Percentiles rank a stretch among this genome's conserved stretches.
Conservation (phyloP, 2,113 vertebrate species). For the Meleagris gallopavo region DNA sequence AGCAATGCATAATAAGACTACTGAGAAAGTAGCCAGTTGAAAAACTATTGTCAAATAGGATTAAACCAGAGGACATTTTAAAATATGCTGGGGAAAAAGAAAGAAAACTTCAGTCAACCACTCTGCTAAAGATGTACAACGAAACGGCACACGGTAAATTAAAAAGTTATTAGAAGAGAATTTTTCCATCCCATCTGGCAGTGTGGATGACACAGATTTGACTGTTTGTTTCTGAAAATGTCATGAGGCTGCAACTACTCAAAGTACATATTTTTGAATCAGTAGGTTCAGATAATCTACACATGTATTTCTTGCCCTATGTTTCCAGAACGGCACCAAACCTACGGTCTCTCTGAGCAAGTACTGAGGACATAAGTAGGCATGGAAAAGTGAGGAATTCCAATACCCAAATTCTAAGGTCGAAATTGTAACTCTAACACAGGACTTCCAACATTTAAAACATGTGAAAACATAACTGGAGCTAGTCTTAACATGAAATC, state of each 20-base stretch:
- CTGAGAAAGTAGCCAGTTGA: not conserved
- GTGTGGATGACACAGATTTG: not conserved
- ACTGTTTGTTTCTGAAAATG: not conserved
- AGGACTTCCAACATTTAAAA: not conserved
- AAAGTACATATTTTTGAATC: not conserved
- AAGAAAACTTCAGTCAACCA: not conserved
- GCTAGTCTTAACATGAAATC: not conserved
- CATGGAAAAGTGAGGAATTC: not conserved
- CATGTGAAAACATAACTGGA: not conserved
- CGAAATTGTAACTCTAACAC: not conserved
- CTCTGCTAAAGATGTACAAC: not conserved
- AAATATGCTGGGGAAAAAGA: not conserved
- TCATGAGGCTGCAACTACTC: not conserved
- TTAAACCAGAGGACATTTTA: not conserved
- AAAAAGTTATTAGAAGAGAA: not conserved
- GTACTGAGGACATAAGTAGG: not conserved
- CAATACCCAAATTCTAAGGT: not conserved
- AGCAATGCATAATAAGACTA: not conserved
- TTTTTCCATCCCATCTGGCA: not conserved
- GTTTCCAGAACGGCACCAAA: not conserved
- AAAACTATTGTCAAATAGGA: not conserved
- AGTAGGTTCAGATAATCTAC: not conserved
- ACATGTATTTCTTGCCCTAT: not conserved
- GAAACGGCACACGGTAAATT: not conserved
- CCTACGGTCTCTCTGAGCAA: not conserved